These are phyloP conservation scores for Epizoanthus rinbou DNA, from an alignment of 92 coral and sea anemone genomes.

Conservation along the genomic window DNA sequence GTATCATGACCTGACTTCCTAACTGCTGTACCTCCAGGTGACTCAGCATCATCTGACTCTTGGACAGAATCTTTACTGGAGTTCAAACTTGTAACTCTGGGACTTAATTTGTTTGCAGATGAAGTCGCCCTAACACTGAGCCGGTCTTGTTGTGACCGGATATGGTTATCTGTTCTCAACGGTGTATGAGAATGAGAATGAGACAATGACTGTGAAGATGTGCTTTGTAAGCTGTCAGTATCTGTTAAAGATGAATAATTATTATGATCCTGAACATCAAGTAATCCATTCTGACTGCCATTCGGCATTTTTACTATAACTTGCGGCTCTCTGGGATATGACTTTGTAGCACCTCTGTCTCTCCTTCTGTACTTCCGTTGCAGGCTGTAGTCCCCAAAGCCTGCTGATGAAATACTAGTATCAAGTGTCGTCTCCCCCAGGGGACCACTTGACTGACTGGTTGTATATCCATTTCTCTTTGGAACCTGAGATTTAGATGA, in stretches of 20 bases:
- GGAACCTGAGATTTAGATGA: not conserved
- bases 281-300: not conserved
- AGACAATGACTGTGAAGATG: constrained; percentile 81
- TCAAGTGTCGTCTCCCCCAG: constrained; percentile 25
- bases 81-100: constrained; percentile 29
- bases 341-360: constrained; percentile 1
- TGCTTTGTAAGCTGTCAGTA: constrained; percentile 79
- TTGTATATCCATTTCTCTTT: constrained; percentile 13
- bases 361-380: constrained; percentile 35
- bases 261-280: constrained; percentile 34
- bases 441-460: not conserved
- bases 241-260: constrained; percentile 49
- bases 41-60: not conserved
- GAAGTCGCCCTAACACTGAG: constrained; percentile 47
- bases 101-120: constrained; percentile 23
- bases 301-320: not conserved
- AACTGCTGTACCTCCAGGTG: constrained; percentile 1
- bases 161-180: constrained; percentile 20
- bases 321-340: constrained; percentile 6
- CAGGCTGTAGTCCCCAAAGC: constrained; percentile 20
- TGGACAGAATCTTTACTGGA: constrained; percentile 5
- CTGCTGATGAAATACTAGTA: constrained; percentile 30
- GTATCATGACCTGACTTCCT: not conserved
- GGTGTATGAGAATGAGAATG: constrained; percentile 58
- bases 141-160: constrained; percentile 45